A percentile compares a stretch with the other conserved stretches of the same genome.
Evolutionary conservation across 2,113 vertebrate genomes (phyloP).

Genomic region (Platycercus adscitus): DNA sequence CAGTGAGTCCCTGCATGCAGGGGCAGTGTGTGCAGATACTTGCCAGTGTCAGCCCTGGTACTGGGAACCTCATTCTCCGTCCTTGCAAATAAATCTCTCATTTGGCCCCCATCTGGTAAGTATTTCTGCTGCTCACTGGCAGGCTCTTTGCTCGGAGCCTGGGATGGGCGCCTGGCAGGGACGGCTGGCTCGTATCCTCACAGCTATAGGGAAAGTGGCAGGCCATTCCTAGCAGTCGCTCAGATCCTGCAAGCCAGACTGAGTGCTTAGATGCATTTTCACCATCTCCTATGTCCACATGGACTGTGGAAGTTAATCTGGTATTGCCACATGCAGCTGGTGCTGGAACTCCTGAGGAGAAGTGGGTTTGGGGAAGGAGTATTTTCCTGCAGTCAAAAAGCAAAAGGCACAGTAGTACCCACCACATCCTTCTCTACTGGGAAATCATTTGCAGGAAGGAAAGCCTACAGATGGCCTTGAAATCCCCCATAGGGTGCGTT

Average conservation of each 20-base stretch:
- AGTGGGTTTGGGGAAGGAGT: background rate
- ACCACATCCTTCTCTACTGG: background rate
- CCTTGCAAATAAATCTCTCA: background rate
- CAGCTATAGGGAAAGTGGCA: fast-evolving
- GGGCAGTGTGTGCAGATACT: background rate
- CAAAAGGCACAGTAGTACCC: background rate
- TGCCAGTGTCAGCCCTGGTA: background rate
- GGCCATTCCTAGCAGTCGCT: background rate
- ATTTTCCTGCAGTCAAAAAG: background rate
- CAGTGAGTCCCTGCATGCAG: fast-evolving
- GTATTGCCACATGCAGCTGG: background rate
- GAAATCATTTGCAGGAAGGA: background rate
- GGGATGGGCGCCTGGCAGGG: background rate
- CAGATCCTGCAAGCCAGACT: background rate
- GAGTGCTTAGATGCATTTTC: background rate
- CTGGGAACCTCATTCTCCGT: fast-evolving
- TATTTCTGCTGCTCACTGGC: background rate
- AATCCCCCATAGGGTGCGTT: background rate
- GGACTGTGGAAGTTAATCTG: background rate
- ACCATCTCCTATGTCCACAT: background rate
- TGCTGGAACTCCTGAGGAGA: background rate
- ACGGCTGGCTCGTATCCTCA: fast-evolving
- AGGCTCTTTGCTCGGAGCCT: background rate
- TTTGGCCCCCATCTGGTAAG: background rate
- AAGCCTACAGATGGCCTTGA: background rate